Conservation (phyloP, 2,113 vertebrate species). For the Seriola dumerili region DNA sequence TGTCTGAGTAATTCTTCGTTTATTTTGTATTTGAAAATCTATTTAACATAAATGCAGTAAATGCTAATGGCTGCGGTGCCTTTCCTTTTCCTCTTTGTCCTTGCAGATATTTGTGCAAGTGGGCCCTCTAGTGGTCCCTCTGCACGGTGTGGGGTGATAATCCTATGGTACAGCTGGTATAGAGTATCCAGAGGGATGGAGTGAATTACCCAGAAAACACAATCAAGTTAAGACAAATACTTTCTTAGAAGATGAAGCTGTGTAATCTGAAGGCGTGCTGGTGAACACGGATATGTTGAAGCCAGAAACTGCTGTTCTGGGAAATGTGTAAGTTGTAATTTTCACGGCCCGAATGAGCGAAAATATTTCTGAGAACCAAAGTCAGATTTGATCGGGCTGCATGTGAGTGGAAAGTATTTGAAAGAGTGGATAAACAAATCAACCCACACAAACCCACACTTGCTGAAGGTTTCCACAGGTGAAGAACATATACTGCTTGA, state of each 20-base stretch:
- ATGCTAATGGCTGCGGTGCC: not conserved
- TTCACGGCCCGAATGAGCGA: not conserved
- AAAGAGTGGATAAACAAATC: not conserved
- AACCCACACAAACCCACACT: not conserved
- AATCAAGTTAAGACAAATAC: not conserved
- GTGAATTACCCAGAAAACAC: not conserved
- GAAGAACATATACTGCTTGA: too few species aligned
- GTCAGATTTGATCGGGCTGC: not conserved
- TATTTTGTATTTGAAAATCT: not conserved
- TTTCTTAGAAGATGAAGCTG: not conserved
- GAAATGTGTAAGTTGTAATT: not conserved
- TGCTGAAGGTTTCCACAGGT: not conserved
- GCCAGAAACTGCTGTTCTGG: not conserved
- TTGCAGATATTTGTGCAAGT: not conserved
- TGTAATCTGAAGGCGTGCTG: not conserved
- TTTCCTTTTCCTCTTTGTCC: not conserved
- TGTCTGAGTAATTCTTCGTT: not conserved
- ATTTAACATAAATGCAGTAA: not conserved
- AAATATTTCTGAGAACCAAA: not conserved
- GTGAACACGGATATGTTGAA: not conserved
- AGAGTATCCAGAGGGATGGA: not conserved
- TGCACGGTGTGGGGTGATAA: not conserved
- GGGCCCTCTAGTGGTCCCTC: slow-evolving; percentile 28
- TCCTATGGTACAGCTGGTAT: not conserved
- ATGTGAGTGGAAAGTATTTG: not conserved